Conservation (phyloP, 2,113 vertebrate genomes). For the Ia io region DNA sequence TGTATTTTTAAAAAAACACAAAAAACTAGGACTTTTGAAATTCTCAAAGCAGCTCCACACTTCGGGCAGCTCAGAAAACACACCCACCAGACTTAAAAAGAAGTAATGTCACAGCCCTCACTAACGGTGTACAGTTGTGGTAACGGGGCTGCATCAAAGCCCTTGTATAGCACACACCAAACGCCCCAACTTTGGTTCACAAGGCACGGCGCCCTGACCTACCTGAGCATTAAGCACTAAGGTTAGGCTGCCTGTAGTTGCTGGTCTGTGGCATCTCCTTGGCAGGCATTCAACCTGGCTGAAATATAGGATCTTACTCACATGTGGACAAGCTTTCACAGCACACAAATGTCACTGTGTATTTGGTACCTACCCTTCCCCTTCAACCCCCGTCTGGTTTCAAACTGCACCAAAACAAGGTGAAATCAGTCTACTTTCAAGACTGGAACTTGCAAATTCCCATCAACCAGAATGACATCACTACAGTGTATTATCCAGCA, state of each 20-base stretch:
- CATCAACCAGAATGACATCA: not conserved
- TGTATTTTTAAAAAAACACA: too few species aligned
- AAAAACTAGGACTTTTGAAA: not conserved
- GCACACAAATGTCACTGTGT: not conserved
- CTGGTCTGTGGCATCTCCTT: not conserved
- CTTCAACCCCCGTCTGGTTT: not conserved
- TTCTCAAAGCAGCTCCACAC: not conserved
- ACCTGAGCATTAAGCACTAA: not conserved
- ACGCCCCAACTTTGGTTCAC: rapidly evolving
- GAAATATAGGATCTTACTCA: not conserved
- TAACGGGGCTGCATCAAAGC: too few species aligned
- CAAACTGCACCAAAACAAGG: not conserved
- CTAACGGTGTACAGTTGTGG: rapidly evolving
- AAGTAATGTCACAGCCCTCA: not conserved
- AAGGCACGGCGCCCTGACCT: not conserved
- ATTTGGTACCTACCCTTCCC: not conserved
- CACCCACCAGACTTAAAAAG: not conserved
- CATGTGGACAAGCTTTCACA: not conserved
- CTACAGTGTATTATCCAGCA: not conserved
- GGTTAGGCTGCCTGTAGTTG: not conserved
- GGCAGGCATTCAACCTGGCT: not conserved
- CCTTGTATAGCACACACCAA: not conserved
- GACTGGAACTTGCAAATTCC: not conserved
- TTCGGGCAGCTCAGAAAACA: not conserved
- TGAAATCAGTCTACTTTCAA: not conserved